Evolutionary conservation across 2,888 invertebrate species (phyloP), one percentile per base, ranked within the genome.

Genomic region (Philhelius pedissequus): DNA sequence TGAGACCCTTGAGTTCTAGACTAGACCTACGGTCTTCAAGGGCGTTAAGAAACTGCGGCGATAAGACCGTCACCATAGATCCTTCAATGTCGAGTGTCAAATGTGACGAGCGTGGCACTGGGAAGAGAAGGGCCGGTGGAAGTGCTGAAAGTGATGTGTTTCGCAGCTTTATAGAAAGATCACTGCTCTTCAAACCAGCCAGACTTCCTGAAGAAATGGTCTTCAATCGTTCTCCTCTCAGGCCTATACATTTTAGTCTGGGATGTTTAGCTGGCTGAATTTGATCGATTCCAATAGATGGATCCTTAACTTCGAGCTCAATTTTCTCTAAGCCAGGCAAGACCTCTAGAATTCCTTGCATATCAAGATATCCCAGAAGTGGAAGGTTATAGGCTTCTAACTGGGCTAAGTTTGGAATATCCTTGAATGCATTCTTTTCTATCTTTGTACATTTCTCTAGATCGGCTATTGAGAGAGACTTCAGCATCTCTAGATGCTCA

Each of bases 301-400:
- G 93, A 87, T 97, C 97, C 90, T 97, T 97, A 0, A 97, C 94
- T 92, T 98, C 98, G 68, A 97, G 94, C 86, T 97, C 96, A 11
- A 97, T 92, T 86, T 92, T 93, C 90, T 97, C 95, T 48, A 97
- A 91, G 0, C 95, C 94, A 1, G 94, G 93, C 88, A 97, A 92
- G 86, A 94, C 93, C 87, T 95, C 94, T n/a, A 97, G 91, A 32
- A 97, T 94, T 0, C 97, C 97, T 88, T 96, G 95, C n/a, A 97
- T 94, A 90, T 97, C 97, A 83, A 97, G 93, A 88, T 97, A 97
- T 0, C 97, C 97, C 25, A 97, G 89, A 87, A 95, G 94, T 0
- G 97, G 97, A 89, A 95, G 95, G 60, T 95, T 94, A 88, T 94
- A 95, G 0, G 96, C 95, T 86, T 95, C 93, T 8, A 98, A 89